Percentiles rank a stretch among this genome's conserved stretches.
phyloP scores from a whole-genome alignment of 2,113 vertebrate species.

The Prochilodus magdalenae region DNA sequence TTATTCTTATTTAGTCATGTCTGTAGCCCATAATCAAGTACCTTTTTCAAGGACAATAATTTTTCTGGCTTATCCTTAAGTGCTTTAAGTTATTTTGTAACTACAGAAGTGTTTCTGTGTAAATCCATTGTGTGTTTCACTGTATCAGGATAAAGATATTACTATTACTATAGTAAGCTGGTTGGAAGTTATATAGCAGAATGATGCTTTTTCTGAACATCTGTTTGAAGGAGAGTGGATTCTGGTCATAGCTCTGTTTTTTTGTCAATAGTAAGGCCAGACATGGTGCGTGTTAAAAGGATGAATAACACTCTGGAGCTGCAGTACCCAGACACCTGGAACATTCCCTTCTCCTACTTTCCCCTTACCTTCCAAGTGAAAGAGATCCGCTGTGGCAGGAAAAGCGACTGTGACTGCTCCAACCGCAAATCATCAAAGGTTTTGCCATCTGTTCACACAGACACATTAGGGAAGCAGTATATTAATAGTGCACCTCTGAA shows the following conservation, averaged over 20 bases:
- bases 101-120: too few relatives aligned
- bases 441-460: background rate
- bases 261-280: slow-evolving; percentile 72
- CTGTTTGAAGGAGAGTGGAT: background rate
- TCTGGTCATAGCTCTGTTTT: background rate
- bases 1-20: too few relatives aligned
- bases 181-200: too few relatives aligned
- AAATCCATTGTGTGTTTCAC: too few relatives aligned
- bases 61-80: too few relatives aligned
- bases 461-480: background rate
- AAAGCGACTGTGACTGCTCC: slow-evolving; percentile 43
- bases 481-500: background rate
- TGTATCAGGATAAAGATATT: too few relatives aligned
- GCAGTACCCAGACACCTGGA: slow-evolving; percentile 74
- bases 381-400: slow-evolving; percentile 54
- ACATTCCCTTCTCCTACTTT: slow-evolving; percentile 72
- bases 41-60: too few relatives aligned
- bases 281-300: slow-evolving; percentile 61
- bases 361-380: slow-evolving; percentile 73
- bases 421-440: slow-evolving; percentile 55
- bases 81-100: too few relatives aligned
- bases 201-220: too few relatives aligned
- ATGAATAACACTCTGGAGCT: slow-evolving; percentile 66
- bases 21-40: too few relatives aligned
- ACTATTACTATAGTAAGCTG: too few relatives aligned